Percentiles rank a stretch among this genome's conserved stretches.
Evolutionary conservation across 2,797 vertebrate species (phyloP).

Genomic region (Trematomus bernacchii): DNA sequence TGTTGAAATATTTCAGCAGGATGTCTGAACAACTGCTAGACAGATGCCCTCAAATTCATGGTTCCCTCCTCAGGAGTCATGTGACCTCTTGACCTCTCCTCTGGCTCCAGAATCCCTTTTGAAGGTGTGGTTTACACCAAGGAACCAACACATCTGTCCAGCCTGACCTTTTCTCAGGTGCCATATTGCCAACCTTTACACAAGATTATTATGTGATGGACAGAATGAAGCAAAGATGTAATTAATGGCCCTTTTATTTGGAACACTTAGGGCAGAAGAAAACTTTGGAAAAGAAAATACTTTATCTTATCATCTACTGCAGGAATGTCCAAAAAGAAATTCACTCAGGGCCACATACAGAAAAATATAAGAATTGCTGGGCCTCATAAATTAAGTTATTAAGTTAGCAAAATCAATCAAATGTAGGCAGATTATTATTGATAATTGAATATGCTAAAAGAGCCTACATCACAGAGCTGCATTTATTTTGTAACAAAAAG

Average conservation of each 20-base stretch:
- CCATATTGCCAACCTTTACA: not conserved
- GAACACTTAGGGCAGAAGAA: not conserved
- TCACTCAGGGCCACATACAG: too few species aligned
- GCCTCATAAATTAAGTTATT: too few species aligned
- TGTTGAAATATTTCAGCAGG: conserved; percentile 2
- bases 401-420: too few species aligned
- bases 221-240: too few species aligned
- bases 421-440: too few species aligned
- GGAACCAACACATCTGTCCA: not conserved
- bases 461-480: too few species aligned
- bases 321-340: too few species aligned
- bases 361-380: too few species aligned
- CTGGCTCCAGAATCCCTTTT: not conserved
- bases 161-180: not conserved
- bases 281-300: not conserved
- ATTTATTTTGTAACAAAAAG: too few species aligned
- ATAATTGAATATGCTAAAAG: too few species aligned
- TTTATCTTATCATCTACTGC: not conserved
- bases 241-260: not conserved
- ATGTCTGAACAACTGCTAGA: not conserved
- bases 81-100: conserved; percentile 2
- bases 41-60: not conserved
- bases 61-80: not conserved
- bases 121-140: not conserved
- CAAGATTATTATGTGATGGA: not conserved